A percentile compares a stretch with the other conserved stretches of the same genome.
These are phyloP conservation scores for Melanotaenia boesemani DNA, from an alignment of 2,797 vertebrate species.

Conservation along the genomic window DNA sequence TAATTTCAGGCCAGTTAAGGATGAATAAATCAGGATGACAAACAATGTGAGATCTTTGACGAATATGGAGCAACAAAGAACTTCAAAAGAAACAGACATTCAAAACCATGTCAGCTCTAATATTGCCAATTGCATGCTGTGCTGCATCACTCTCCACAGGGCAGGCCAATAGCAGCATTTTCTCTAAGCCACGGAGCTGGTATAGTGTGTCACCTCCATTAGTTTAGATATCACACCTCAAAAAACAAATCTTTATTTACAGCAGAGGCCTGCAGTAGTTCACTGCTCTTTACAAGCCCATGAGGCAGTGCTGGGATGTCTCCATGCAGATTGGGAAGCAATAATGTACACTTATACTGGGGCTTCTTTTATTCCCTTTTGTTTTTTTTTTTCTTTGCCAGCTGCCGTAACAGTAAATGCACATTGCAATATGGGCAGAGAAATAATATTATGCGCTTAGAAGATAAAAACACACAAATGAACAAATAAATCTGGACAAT, in stretches of 20 bases:
- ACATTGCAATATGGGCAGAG: slow-evolving; percentile 49
- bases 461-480: slow-evolving; percentile 36
- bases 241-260: slow-evolving; percentile 63
- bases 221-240: slow-evolving; percentile 50
- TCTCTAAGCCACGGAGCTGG: slow-evolving; percentile 34
- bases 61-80: slow-evolving; percentile 40
- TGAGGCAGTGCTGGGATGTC: slow-evolving; percentile 52
- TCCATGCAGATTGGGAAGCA: slow-evolving; percentile 70
- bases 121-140: slow-evolving; percentile 62
- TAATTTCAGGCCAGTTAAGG: slow-evolving; percentile 19
- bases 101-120: slow-evolving; percentile 53
- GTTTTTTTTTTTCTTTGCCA: slow-evolving; percentile 21
- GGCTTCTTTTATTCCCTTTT: slow-evolving; percentile 8
- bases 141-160: slow-evolving; percentile 48
- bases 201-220: slow-evolving; percentile 54
- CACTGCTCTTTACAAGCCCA: slow-evolving; percentile 43
- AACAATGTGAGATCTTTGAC: slow-evolving; percentile 33
- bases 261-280: slow-evolving; percentile 50
- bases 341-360: slow-evolving; percentile 53
- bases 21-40: slow-evolving; percentile 50
- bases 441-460: slow-evolving; percentile 1
- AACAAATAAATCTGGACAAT: slow-evolving; percentile 33
- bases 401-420: slow-evolving; percentile 61
- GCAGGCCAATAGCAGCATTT: slow-evolving; percentile 54
- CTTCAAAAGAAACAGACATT: slow-evolving; percentile 55